phyloP scores from a whole-genome alignment of 2,113 vertebrate species.

The Phainopepla nitens region DNA sequence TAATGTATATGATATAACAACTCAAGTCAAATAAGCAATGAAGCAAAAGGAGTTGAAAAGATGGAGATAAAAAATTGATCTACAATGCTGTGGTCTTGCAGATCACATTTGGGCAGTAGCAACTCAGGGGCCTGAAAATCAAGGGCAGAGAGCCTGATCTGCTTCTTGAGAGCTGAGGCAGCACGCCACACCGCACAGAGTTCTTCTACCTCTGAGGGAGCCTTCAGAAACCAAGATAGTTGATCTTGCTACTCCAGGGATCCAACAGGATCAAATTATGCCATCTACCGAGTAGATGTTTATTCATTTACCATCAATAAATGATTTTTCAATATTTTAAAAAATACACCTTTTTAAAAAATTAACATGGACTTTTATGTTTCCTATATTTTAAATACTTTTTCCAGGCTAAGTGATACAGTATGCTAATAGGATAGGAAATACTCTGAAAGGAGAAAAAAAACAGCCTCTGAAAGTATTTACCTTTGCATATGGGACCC shows the following conservation, averaged over 20 bases:
- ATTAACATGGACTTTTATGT: fast-evolving
- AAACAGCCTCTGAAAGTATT: background rate
- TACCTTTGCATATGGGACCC: background rate
- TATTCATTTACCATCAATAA: background rate
- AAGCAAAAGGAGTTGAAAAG: background rate
- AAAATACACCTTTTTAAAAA: background rate
- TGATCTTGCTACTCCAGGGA: background rate
- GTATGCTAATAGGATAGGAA: background rate
- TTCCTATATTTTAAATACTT: background rate
- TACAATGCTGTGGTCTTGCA: fast-evolving
- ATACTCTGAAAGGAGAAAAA: background rate
- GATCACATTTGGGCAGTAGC: background rate
- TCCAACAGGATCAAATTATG: background rate
- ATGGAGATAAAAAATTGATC: background rate
- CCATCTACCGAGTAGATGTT: background rate
- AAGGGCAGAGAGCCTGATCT: background rate
- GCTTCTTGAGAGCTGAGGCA: background rate
- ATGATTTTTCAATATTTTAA: background rate
- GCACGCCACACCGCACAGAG: fast-evolving
- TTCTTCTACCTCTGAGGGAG: background rate
- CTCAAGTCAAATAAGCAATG: background rate
- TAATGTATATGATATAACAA: background rate
- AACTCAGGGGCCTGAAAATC: background rate
- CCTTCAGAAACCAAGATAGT: background rate
- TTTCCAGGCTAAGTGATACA: background rate